Evolutionary conservation across 1,140 invertebrate genomes (phyloP), one percentile per base, ranked within the genome.

Genomic region (Armadillidium nasatum): DNA sequence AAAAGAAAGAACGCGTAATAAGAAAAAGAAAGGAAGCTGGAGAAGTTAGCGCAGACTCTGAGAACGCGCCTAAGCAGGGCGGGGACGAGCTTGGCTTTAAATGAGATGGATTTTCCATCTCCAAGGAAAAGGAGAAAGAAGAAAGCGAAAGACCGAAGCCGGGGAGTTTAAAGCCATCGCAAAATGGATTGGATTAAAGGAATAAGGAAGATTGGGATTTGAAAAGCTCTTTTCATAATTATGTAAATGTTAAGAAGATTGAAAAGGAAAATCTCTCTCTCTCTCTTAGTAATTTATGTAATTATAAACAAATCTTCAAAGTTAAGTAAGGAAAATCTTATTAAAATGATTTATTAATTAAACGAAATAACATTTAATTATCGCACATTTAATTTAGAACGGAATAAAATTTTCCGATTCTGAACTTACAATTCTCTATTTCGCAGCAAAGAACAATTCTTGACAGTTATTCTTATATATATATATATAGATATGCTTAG

Each of bases 151-250:
- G 33, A 3, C 33, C 33, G 6, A 33, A 33, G 50, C 11, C 19
- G 50, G 50, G 7, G 50, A 60, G 7, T 60, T 60, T 60, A 60
- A 60, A 60, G 50, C 50, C 19, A 19, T 19, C 11, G 19, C 11
- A 60, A 19, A 60, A 60, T 60, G 50, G 50, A 60, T 60, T 60
- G 19, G 50, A 60, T 60, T 60, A 60, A 60, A 60, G 50, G 50
- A 60, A 60, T 13, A 19, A 60, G 50, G 19, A 19, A 60, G 50
- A 60, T 15, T 13, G 19, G 19, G 50, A 60, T 60, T 60, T 13
- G 50, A 60, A 13, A 13, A 19, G 50, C 50, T 60, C 50, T 60
- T 60, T 60, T 60, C 50, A 60, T 60, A 60, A 60, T 60, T 60
- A 60, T 60, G 50, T 13, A 60, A 60, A 60, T 60, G 19, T 19